A percentile compares a stretch with the other conserved stretches of the same genome.
Evolutionary conservation across 2,113 vertebrate genomes (phyloP).

Genomic region (Serilophus lunatus): DNA sequence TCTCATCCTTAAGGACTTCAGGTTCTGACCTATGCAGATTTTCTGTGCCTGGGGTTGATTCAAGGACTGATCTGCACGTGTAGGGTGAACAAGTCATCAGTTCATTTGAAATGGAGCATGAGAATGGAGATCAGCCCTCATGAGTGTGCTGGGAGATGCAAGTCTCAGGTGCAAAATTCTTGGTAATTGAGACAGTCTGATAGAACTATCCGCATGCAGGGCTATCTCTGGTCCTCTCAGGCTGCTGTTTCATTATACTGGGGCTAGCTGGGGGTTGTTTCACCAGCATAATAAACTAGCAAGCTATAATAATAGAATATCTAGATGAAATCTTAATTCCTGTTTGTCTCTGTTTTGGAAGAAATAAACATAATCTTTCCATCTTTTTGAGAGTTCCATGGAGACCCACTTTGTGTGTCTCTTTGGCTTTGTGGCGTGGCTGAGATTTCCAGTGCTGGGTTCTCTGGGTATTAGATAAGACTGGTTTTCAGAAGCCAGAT

Average conservation of each 20-base stretch:
- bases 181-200: neutral
- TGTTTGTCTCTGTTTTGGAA: neutral
- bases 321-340: neutral
- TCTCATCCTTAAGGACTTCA: neutral
- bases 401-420: neutral
- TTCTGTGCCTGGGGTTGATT: neutral
- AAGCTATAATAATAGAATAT: neutral
- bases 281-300: neutral
- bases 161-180: neutral
- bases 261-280: neutral
- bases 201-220: neutral
- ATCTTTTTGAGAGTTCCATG: neutral
- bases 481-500: neutral
- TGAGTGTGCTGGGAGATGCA: neutral
- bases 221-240: neutral
- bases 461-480: neutral
- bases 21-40: neutral
- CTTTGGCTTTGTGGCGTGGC: neutral
- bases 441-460: neutral
- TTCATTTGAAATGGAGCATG: neutral
- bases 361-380: neutral
- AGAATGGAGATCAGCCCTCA: neutral
- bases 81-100: neutral
- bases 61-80: rapidly evolving
- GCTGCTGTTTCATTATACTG: neutral